Base-by-base conservation (phyloP, 1,140 invertebrate genomes). In the Bombyx mori region DNA sequence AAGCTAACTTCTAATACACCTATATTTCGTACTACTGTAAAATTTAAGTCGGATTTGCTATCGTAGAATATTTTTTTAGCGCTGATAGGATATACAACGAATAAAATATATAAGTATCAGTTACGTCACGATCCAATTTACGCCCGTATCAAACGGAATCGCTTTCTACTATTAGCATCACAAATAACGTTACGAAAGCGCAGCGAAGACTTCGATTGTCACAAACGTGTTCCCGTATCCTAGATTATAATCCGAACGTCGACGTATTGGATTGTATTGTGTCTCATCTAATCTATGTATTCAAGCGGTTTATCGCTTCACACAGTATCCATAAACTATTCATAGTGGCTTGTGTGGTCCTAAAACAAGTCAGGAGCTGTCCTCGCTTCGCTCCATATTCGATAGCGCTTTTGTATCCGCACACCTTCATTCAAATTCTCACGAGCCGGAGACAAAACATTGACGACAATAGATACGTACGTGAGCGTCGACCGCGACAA, bases 391-490 rank as follows among this genome's bases (percentile, higher is more conserved):
- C 60, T 68, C 71, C 73, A 73, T 77, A 71, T 79, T 71, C 57
- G 68, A 69, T 61, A 44, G 48, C 46, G 53, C 57, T 56, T 64
- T 64, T 71, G 72, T 78, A 66, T 73, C 26, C n/a, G 18, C 52
- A 58, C 47, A 57, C 56, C 61, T 62, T 61, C 72, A 69, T 74
- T 73, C 64, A 65, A 72, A 77, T 77, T 81, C 83, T 83, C 79
- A 84, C 81, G 77, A 59, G 42, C 54, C 77, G 50, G 50, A 42
- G 73, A 86, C 80, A 84, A 86, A 86, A 68, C 62, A 12, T n/a
- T 46, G 10, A 44, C 58, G 54, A 82, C 78, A 84, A 81, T 79
- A 57, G 71, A 56, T 60, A 51, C 42, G 64, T 77, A 82, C 79
- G 79, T 82, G 79, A 82, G 70, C 67, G 68, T 60, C 68, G 58